Conservation (phyloP, 2,113 vertebrate genomes). For the Enhydra lutris region DNA sequence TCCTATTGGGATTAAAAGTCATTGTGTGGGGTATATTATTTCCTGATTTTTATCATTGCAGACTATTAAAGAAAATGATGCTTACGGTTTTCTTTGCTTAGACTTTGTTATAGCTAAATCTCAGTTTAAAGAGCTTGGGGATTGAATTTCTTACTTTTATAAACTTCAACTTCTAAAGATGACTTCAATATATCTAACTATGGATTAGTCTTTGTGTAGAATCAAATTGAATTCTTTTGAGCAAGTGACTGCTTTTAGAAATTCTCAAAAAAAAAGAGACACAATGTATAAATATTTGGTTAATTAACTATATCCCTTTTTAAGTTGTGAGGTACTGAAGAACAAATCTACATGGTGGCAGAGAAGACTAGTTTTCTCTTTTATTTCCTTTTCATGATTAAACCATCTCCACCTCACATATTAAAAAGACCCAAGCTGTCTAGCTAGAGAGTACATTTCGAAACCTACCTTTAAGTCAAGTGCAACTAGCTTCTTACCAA, state of each 20-base stretch:
- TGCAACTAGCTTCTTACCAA: not conserved
- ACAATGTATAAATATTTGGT: not conserved
- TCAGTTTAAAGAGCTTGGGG: not conserved
- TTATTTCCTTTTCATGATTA: not conserved
- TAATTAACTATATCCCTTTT: not conserved
- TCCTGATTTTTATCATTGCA: not conserved
- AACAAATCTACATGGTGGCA: not conserved
- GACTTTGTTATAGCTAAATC: not conserved
- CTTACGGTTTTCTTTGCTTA: not conserved
- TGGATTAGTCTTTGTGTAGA: not conserved
- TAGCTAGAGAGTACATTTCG: not conserved
- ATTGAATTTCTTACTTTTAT: not conserved
- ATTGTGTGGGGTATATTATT: not conserved
- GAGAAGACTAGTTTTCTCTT: not conserved
- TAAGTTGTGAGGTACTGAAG: not conserved
- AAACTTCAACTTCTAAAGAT: not conserved
- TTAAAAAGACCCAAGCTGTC: not conserved
- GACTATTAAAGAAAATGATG: not conserved
- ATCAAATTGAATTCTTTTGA: not conserved
- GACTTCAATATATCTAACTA: not conserved
- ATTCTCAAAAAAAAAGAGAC: not conserved
- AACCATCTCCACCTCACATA: not conserved
- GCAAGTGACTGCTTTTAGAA: not conserved
- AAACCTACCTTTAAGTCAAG: not conserved
- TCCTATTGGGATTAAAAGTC: not conserved